Evolutionary conservation across 2,113 vertebrate species (phyloP), one percentile per base, ranked within the genome.

Genomic region (Callorhinus ursinus): DNA sequence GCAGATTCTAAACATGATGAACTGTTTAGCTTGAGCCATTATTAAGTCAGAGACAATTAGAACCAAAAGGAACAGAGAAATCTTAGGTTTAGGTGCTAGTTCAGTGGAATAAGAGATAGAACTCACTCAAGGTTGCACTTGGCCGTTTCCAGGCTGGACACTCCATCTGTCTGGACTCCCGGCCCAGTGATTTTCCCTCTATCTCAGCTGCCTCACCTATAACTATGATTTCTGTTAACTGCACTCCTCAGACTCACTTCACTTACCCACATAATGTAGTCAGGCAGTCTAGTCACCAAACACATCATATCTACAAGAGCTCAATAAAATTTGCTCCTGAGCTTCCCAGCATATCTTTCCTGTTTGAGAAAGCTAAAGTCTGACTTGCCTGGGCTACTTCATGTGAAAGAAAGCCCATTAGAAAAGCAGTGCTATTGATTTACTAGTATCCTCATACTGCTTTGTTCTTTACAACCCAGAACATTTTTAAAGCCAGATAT

Each of bases 381-480:
- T 82, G 13, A 84, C 69, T 89, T 42, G 7, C 77, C 49, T 72
- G 24, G 63, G 83, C 76, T 67, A 69, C 74, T 71, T 42, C 57
- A 65, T 1, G 1, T 39, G 76, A 84, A 21, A 71, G 86, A 90
- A 96, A 77, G 65, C 24, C 61, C 59, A 12, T 24, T 74, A 65
- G 86, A 95, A 95, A 92, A 90, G 39, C 28, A 49, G 69, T 7
- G 19, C 22, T 67, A 7, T 6, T 83, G 87, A 84, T 61, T 46
- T 83, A 19, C 36, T 33, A 76, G 36, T 11, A 24, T 84, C 57
- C 16, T 63, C n/a, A 1, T 31, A 39, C 10, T 63, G 28, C 24
- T 84, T 93, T 94, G 42, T 74, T 94, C 69, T 85, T 96, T 71
- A 84, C 21, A 95, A 72, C 13, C 51, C 57, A 93, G 49, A 83